These are phyloP conservation scores for Alauda arvensis DNA, from an alignment of 2,797 vertebrate genomes.

Conservation along the genomic window DNA sequence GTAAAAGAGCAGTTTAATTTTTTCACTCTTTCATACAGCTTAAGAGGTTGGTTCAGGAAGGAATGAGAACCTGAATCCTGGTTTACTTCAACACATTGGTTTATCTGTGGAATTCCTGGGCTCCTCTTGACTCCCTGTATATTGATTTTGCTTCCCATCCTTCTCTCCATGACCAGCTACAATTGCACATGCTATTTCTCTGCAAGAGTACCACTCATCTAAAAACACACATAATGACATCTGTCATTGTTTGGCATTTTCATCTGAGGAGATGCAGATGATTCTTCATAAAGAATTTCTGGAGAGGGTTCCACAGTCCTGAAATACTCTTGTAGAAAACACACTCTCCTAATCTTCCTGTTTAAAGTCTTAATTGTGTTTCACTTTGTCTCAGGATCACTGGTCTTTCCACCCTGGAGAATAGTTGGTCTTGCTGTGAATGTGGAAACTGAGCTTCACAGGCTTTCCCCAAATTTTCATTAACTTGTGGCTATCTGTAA, in stretches of 20 bases:
- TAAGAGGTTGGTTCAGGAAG: not conserved
- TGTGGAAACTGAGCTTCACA: not conserved
- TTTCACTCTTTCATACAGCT: not conserved
- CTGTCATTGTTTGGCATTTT: not conserved
- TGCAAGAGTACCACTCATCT: not conserved
- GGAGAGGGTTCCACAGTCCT: not conserved
- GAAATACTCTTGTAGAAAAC: not conserved
- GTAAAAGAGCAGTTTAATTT: not conserved
- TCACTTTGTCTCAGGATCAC: not conserved
- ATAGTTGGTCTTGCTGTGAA: rapidly evolving
- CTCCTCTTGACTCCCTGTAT: not conserved
- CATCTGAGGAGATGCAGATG: rapidly evolving
- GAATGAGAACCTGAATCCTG: not conserved
- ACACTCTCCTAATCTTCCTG: not conserved
- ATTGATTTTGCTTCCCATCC: not conserved
- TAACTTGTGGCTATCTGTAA: not conserved
- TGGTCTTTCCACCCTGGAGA: not conserved
- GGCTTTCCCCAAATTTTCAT: not conserved
- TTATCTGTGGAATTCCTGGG: not conserved
- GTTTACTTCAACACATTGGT: not conserved
- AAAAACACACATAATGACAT: not conserved
- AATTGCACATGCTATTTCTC: not conserved
- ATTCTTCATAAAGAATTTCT: not conserved
- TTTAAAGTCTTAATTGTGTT: not conserved
- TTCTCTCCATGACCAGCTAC: not conserved